Conservation (phyloP, 2,113 vertebrate genomes). For the Leucoraja erinaceus region DNA sequence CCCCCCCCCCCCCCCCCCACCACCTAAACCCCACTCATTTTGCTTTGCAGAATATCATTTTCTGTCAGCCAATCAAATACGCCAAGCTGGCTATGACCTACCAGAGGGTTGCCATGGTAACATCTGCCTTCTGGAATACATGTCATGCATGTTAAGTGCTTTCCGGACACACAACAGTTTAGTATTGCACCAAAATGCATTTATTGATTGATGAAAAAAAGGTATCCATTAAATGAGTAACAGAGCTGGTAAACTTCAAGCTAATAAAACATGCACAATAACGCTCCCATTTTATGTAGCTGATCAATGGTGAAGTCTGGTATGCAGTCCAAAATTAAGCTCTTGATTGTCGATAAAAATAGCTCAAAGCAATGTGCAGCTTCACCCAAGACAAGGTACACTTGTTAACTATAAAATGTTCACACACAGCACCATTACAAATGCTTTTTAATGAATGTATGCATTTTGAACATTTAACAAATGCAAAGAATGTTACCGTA, state of each 20-base stretch:
- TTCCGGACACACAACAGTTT: constrained; percentile 46
- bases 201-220: neutral
- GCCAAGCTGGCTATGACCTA: constrained; percentile 73
- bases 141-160: constrained; percentile 85
- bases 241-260: neutral
- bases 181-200: constrained; percentile 31
- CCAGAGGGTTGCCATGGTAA: constrained; percentile 79
- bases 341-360: constrained; percentile 40
- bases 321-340: constrained; percentile 39
- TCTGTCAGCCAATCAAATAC: constrained; percentile 77
- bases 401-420: neutral
- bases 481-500: neutral
- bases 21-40: constrained; percentile 49
- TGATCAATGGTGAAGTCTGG: constrained; percentile 39
- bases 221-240: neutral
- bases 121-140: constrained; percentile 78
- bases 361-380: constrained; percentile 32
- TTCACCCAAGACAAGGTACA: constrained; percentile 33
- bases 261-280: neutral
- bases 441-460: neutral
- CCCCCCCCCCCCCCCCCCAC: neutral
- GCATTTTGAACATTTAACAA: neutral
- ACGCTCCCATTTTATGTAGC: neutral
- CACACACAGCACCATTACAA: neutral
- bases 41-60: constrained; percentile 65